These are phyloP conservation scores for Falco biarmicus DNA, from an alignment of 2,797 vertebrate genomes.

Conservation along the genomic window DNA sequence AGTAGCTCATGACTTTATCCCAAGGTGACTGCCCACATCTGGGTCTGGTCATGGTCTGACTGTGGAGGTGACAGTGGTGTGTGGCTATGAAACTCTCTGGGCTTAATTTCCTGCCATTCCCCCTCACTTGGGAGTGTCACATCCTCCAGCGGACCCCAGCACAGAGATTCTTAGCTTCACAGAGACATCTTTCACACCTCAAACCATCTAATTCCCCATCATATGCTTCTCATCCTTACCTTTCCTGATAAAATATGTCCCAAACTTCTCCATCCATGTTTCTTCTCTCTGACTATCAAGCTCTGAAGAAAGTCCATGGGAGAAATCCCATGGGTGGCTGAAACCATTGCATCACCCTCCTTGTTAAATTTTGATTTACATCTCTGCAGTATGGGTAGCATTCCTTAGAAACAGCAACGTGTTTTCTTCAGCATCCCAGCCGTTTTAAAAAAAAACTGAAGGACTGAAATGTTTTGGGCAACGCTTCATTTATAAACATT, in stretches of 20 bases:
- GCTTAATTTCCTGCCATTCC: conserved; percentile 27
- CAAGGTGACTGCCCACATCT: neutral
- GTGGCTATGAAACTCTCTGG: neutral
- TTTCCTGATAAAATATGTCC: neutral
- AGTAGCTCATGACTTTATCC: neutral
- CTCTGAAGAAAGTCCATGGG: neutral
- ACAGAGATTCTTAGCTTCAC: neutral
- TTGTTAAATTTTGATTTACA: neutral
- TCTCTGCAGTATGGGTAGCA: neutral
- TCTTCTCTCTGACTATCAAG: neutral
- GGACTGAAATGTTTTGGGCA: neutral
- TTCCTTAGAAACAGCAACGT: neutral
- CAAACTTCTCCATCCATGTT: neutral
- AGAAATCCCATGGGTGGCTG: neutral
- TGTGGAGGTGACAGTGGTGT: neutral
- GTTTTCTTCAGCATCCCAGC: neutral
- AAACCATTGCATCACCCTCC: neutral
- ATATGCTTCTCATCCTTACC: neutral
- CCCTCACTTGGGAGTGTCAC: neutral
- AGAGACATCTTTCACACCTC: conserved; percentile 9
- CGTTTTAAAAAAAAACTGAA: neutral
- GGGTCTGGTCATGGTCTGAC: neutral
- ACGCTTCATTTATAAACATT: neutral
- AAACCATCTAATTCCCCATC: neutral
- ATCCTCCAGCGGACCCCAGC: neutral